Evolutionary conservation across 2,797 vertebrate species (phyloP), one percentile per base, ranked within the genome.

Genomic region (Thamnophis elegans): DNA sequence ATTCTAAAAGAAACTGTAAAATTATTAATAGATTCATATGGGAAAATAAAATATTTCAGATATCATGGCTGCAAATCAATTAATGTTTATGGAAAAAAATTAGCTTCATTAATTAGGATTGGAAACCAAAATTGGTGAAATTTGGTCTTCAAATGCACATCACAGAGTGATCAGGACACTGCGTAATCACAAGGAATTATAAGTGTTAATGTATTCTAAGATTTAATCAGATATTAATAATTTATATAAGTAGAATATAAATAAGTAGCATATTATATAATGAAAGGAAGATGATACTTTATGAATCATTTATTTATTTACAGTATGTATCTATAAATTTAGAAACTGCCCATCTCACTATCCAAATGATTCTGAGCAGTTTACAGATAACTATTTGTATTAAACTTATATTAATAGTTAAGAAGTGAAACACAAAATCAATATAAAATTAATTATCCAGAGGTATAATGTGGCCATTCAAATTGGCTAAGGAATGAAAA

Each of bases 401-500:
- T 60, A 60, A 60, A 60, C 59, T 60, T 60, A 60, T 65, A n/a
- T 32, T 62, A 47, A 89, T 89, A 47, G 47, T 85, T 85, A 36
- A 59, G 51, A 51, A 54, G 51, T 25, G 82, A 89, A 88, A 89
- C 16, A 25, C 18, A 88, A 88, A 88, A 58, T 26, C 55, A 88
- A 89, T 78, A 87, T 56, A 14, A 59, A 9, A 78, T 78, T 92
- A 53, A 36, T 3, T 85, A 51, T 54, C 55, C 20, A 60, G 82
- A 26, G 54, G 36, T 89, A 47, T n/a, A 58, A 11, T 85, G 16
- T n/a, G 2, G 51, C 62, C 42, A 82, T 51, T 73, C 56, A 53
- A 36, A 89, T 65, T 55, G 85, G 25, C 89, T 78, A 73, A 65
- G 36, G 94, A 89, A 93, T 62, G 28, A 87, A 93, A 65, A 93